Evolutionary conservation across 2,888 invertebrate genomes (phyloP), one percentile per base, ranked within the genome.

Genomic region (Nomada fabriciana): DNA sequence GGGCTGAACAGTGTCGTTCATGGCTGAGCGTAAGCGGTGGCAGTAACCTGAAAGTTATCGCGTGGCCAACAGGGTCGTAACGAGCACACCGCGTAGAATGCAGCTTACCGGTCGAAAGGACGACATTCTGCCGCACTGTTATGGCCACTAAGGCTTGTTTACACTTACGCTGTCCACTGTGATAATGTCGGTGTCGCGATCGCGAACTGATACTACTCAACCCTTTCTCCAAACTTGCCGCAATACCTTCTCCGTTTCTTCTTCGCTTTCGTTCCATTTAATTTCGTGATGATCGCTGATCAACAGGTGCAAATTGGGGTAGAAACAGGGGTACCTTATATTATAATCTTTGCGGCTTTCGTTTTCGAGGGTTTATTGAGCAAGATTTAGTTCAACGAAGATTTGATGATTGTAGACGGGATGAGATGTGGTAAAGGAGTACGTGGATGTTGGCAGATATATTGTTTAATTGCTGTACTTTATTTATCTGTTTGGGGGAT

Each of bases 71-170:
- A 89, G 89, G 88, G 88, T 90, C 91, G 90, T 91, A 91, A 91
- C 90, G 88, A 86, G 89, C 87, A 83, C 85, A 79, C 82, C 77
- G 63, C 81, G 80, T 82, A 86, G 88, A 88, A 86, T 83, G 88
- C 88, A 87, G 86, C 86, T 89, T 89, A 89, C 89, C 84, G 89
- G 88, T 88, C 89, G 89, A 86, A 86, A 83, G 83, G 84, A 81
- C 86, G 85, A 64, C 88, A 88, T 88, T 87, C 88, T 86, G 86
- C 77, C 80, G 77, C 76, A 83, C 63, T 86, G 88, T 91, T 91
- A 91, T 84, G 82, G 89, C 90, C 90, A 89, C 90, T 91, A 89
- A 90, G 90, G 86, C 89, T 85, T 87, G 90, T 91, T 91, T 90
- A 91, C 89, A 89, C 84, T 87, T 79, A 78, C 88, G 85, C 88